Conservation (phyloP, 2,888 invertebrate genomes). For the Athalia circularis region DNA sequence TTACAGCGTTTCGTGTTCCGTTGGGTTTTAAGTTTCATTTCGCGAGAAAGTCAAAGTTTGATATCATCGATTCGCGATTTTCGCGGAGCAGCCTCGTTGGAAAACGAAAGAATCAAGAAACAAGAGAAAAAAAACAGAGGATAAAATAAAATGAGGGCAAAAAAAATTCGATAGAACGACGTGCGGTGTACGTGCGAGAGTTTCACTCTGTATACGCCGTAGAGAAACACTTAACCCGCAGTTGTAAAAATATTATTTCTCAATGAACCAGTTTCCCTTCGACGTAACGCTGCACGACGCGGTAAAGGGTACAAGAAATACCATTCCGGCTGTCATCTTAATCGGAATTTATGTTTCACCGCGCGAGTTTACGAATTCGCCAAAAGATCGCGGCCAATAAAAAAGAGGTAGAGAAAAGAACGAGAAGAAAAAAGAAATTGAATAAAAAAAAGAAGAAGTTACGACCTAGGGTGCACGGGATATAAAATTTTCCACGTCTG, state of each 20-base stretch:
- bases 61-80: too few species aligned
- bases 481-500: background rate
- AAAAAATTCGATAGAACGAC: too few species aligned
- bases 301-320: background rate
- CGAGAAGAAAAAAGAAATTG: background rate
- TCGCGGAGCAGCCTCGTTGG: too few species aligned
- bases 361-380: slow-evolving; percentile 28
- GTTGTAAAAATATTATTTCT: slow-evolving; percentile 43
- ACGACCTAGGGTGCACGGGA: background rate
- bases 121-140: too few species aligned
- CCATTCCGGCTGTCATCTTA: slow-evolving; percentile 32
- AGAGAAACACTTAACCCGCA: slow-evolving; percentile 1
- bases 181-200: background rate
- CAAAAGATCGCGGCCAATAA: slow-evolving; percentile 34
- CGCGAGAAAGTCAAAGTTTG: too few species aligned
- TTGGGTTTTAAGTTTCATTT: too few species aligned
- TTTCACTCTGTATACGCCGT: slow-evolving; percentile 4
- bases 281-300: background rate
- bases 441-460: background rate
- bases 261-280: slow-evolving; percentile 19
- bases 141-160: background rate
- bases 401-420: background rate
- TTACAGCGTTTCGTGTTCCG: too few species aligned
- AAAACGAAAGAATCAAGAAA: too few species aligned
- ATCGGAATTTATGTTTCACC: slow-evolving; percentile 39